Evolutionary conservation across 2,797 vertebrate species (phyloP), one percentile per base, ranked within the genome.

Genomic region (Characodon lateralis): DNA sequence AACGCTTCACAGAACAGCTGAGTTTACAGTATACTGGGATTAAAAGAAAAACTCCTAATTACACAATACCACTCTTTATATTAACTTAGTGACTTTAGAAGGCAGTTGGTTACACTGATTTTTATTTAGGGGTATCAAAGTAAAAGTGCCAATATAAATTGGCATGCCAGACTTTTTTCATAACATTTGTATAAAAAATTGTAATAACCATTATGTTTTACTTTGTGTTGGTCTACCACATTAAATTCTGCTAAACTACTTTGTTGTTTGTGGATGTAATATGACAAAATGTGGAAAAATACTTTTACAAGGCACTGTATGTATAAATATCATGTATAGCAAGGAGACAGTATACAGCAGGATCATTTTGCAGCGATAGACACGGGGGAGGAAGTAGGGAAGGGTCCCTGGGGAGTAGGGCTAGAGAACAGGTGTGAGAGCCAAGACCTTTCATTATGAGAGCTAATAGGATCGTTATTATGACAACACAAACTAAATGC

Each of bases 401-500:
- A 63, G 50, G 41, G 41, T 81, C 82, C 18, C 41, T 18, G 24
- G 76, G 72, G 83, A 74, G 69, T n/a, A 63, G 55, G 9, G 65
- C 66, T 4, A 51, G 56, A 76, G 76, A 63, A 80, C 76, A 85
- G 86, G 79, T 85, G 87, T 82, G 41, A 74, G 56, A 80, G 76
- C 78, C 55, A 72, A 83, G 83, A 86, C 82, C 73, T 87, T 85
- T 88, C 70, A 90, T 89, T 77, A 83, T 31, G 18, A 65, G 55
- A 79, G 65, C 70, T 88, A 89, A 89, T 82, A 70, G 69, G 78
- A 80, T 68, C 22, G 6, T 80, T 76, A 82, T 83, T 72, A 80
- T 61, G 63, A 89, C 81, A 84, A 76, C 72, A 72, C 74, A 84
- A 79, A 91, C 86, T 77, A 86, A 85, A 87, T 39, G 63, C 5